These are phyloP conservation scores for Urechis unicinctus DNA, from an alignment of 2,888 invertebrate species.

Conservation along the genomic window DNA sequence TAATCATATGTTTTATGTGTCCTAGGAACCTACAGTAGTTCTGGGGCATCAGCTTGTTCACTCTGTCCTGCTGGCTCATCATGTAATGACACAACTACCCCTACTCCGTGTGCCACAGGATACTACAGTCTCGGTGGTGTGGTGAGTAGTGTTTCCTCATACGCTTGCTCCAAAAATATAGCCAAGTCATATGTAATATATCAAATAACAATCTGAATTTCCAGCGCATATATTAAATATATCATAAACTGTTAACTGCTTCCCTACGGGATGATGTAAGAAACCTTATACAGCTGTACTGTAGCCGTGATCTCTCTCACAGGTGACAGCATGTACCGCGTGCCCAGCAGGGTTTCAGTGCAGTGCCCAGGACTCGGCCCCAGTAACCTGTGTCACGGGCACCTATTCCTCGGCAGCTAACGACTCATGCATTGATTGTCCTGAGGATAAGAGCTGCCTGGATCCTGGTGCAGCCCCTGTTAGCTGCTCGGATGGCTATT, in stretches of 20 bases:
- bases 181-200: too few species aligned
- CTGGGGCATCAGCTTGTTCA: slow-evolving; percentile 8
- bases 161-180: too few species aligned
- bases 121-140: slow-evolving; percentile 17
- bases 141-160: slow-evolving; percentile 9
- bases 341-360: slow-evolving; percentile 37
- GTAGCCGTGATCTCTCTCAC: slow-evolving; percentile 3
- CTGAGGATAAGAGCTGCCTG: slow-evolving; percentile 19
- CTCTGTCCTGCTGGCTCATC: slow-evolving; percentile 16
- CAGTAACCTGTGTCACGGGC: slow-evolving; percentile 17
- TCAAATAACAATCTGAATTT: too few species aligned
- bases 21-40: slow-evolving; percentile 23
- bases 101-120: slow-evolving; percentile 12
- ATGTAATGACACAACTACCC: slow-evolving; percentile 13
- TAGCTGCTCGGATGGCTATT: slow-evolving; percentile 20
- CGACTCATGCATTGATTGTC: slow-evolving; percentile 12
- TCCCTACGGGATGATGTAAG: too few species aligned
- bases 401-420: slow-evolving; percentile 3
- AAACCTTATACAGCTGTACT: too few species aligned
- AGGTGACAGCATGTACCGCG: slow-evolving; percentile 27
- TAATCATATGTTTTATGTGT: too few species aligned
- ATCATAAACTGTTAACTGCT: too few species aligned
- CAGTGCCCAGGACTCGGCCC: slow-evolving; percentile 15
- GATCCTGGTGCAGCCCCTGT: slow-evolving; percentile 11
- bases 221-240: too few species aligned